Evolutionary conservation across 2,113 vertebrate genomes (phyloP).

Genomic region (Hydropotes inermis): DNA sequence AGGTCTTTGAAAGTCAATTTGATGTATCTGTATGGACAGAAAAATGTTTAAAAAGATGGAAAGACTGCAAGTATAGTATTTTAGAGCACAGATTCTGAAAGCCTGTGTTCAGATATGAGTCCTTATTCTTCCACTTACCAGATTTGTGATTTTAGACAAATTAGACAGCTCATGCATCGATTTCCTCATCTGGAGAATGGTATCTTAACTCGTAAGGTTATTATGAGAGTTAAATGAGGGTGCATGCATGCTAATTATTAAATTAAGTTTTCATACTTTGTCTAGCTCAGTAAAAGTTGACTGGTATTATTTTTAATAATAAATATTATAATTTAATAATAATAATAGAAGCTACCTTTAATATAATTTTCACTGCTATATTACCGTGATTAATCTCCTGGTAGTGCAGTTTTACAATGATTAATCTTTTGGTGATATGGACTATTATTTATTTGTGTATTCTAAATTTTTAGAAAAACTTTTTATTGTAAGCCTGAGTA

Average conservation of each 20-base stretch:
- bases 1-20: background rate
- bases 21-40: background rate
- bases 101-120: background rate
- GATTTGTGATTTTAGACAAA: background rate
- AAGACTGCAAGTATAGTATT: background rate
- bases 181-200: background rate
- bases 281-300: background rate
- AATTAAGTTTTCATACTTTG: constrained; percentile 37
- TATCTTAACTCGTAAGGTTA: background rate
- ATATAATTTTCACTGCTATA: background rate
- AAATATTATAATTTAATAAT: background rate
- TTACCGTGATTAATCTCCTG: background rate
- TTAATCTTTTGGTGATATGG: background rate
- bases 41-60: background rate
- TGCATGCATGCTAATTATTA: background rate
- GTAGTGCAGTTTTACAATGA: background rate
- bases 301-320: background rate
- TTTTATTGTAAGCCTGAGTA: background rate
- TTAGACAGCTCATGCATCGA: background rate
- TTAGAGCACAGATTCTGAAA: background rate
- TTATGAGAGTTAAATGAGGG: constrained; percentile 1
- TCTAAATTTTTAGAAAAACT: background rate
- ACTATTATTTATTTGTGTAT: background rate
- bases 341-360: background rate
- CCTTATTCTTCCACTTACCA: background rate